Evolutionary conservation across 2,797 vertebrate species (phyloP).

Genomic region (Pangasius sanitwongsei): DNA sequence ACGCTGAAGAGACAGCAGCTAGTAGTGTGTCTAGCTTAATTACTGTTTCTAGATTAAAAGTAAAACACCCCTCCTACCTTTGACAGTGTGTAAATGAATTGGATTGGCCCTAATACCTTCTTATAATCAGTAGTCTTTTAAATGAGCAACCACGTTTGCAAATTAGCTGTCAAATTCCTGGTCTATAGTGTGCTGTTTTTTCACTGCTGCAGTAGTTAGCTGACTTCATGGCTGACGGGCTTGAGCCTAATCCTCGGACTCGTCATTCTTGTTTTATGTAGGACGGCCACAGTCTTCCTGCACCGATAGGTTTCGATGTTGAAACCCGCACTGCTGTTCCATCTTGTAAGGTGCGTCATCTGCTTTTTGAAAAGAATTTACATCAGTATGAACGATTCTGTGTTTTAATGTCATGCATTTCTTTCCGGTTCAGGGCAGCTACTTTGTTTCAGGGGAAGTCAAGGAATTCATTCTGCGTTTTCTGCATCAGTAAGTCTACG

Average conservation of each 20-base stretch:
- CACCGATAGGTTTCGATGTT: conserved; percentile 87
- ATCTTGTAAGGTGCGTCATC: conserved; percentile 75
- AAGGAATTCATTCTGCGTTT: conserved; percentile 83
- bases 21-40: background rate
- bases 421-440: conserved; percentile 80
- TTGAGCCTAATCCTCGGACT: background rate
- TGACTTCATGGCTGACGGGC: background rate
- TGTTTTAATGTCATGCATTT: conserved; percentile 3
- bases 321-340: conserved; percentile 84
- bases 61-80: background rate
- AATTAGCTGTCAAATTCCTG: background rate
- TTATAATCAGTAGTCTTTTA: background rate
- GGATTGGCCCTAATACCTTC: background rate
- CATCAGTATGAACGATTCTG: background rate
- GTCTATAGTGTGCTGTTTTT: background rate
- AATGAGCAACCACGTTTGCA: background rate
- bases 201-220: background rate
- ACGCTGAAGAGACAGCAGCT: background rate
- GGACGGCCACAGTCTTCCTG: conserved; percentile 87
- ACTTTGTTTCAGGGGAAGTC: conserved; percentile 85
- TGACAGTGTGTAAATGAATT: background rate
- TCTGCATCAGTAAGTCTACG: conserved; percentile 85
- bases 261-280: conserved; percentile 57
- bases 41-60: background rate
- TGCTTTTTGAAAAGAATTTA: background rate